Percentiles rank a stretch among this genome's conserved stretches.
These are phyloP conservation scores for Sebastolobus alascanus DNA, from an alignment of 2,797 vertebrate genomes.

Conservation along the genomic window DNA sequence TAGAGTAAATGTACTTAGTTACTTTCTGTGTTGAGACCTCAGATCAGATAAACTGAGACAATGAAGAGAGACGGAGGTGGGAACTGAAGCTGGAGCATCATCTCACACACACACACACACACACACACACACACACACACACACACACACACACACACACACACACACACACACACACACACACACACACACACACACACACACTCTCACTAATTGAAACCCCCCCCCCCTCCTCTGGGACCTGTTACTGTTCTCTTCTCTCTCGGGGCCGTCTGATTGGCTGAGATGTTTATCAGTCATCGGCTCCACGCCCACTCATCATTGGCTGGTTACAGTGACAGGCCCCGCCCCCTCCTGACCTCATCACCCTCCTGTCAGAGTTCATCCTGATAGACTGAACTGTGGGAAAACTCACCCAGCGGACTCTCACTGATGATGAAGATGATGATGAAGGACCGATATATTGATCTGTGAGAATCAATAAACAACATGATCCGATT, in stretches of 20 bases:
- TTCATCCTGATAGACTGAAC: neutral
- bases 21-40: neutral
- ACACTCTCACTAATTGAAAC: constrained; percentile 50
- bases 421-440: neutral
- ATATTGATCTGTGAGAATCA: neutral
- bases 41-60: constrained; percentile 22
- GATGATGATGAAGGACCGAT: neutral
- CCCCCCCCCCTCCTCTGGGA: constrained; percentile 74
- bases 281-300: constrained; percentile 79
- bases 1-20: too few species aligned
- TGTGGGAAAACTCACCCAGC: constrained; percentile 17
- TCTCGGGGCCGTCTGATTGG: constrained; percentile 70
- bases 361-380: neutral
- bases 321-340: constrained; percentile 57
- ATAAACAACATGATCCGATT: neutral
- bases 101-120: constrained; percentile 25
- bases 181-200: too few species aligned
- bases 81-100: constrained; percentile 18
- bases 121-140: neutral
- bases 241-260: constrained; percentile 39
- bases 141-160: constrained; percentile 19
- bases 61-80: constrained; percentile 29
- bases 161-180: too few species aligned
- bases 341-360: constrained; percentile 31
- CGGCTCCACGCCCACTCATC: constrained; percentile 63